Conservation (phyloP, 2,888 invertebrate genomes). For the Aphidoletes aphidimyza region DNA sequence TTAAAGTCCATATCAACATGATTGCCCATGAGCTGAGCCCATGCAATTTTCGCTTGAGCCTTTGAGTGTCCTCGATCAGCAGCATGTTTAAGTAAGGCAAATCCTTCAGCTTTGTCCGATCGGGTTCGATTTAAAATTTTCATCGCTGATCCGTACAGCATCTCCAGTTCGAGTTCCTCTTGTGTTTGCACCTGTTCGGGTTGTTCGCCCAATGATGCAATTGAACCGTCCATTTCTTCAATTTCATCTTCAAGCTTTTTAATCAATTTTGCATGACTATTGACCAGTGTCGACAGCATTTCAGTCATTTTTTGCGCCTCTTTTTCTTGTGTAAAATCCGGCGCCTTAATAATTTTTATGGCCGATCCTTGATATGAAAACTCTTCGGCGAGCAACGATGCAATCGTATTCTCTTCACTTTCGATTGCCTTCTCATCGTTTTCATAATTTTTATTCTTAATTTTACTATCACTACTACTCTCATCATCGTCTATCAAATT, state of each 20-base stretch:
- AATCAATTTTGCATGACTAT: slow-evolving; percentile 58
- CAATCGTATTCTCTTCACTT: slow-evolving; percentile 17
- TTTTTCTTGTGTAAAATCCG: slow-evolving; percentile 51
- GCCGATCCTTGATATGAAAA: slow-evolving; percentile 33
- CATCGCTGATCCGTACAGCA: slow-evolving; percentile 78
- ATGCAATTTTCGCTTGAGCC: slow-evolving; percentile 86
- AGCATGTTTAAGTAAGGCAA: slow-evolving; percentile 80
- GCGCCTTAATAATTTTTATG: slow-evolving; percentile 54
- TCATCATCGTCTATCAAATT: slow-evolving; percentile 27
- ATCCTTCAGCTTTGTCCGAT: slow-evolving; percentile 78
- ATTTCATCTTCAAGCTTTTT: slow-evolving; percentile 66
- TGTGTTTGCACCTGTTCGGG: not conserved
- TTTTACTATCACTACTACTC: not conserved
- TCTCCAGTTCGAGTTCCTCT: slow-evolving; percentile 64
- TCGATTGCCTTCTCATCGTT: not conserved
- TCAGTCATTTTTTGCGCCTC: slow-evolving; percentile 47
- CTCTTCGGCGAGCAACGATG: not conserved
- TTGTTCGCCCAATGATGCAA: not conserved
- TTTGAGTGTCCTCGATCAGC: slow-evolving; percentile 83
- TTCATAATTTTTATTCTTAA: not conserved
- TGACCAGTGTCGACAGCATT: slow-evolving; percentile 58
- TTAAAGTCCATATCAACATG: slow-evolving; percentile 80
- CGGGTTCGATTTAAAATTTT: slow-evolving; percentile 77
- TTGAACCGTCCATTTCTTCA: slow-evolving; percentile 61
- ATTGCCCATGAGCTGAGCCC: slow-evolving; percentile 88